These are phyloP conservation scores for Telenomus remus DNA, from an alignment of 1,140 invertebrate species.

Conservation along the genomic window DNA sequence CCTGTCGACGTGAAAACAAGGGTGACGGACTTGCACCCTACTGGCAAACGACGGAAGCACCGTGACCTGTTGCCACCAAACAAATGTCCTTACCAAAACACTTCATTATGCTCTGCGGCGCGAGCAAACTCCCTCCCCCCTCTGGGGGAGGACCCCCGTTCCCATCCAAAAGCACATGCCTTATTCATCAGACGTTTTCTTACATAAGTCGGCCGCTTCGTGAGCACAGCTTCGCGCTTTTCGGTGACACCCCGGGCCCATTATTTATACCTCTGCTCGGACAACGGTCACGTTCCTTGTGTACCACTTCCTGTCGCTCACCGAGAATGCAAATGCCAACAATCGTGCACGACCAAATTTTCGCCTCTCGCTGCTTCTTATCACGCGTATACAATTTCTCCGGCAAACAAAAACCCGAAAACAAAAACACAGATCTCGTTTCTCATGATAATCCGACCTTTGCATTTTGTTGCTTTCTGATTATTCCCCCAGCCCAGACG, in stretches of 20 bases:
- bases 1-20: constrained; percentile 10
- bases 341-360: constrained; percentile 60
- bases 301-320: constrained; percentile 65
- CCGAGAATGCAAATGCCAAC: constrained; percentile 67
- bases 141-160: not conserved
- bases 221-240: constrained; percentile 34
- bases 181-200: constrained; percentile 51
- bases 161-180: not conserved
- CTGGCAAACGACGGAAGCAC: constrained; percentile 6
- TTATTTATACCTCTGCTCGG: constrained; percentile 62
- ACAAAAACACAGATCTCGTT: too few relatives aligned
- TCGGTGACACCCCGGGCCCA: constrained; percentile 39
- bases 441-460: too few relatives aligned
- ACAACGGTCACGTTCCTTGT: constrained; percentile 67
- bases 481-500: too few relatives aligned
- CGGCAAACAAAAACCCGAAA: too few relatives aligned
- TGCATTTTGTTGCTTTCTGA: too few relatives aligned
- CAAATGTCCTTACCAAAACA: constrained; percentile 19
- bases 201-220: constrained; percentile 31
- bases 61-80: constrained; percentile 37
- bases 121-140: constrained; percentile 12
- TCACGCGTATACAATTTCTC: constrained; percentile 6
- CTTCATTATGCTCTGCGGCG: constrained; percentile 14
- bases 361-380: constrained; percentile 46
- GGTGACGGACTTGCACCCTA: constrained; percentile 17